Evolutionary conservation across 2,113 vertebrate genomes (phyloP).

Genomic region (Pedionomus torquatus): DNA sequence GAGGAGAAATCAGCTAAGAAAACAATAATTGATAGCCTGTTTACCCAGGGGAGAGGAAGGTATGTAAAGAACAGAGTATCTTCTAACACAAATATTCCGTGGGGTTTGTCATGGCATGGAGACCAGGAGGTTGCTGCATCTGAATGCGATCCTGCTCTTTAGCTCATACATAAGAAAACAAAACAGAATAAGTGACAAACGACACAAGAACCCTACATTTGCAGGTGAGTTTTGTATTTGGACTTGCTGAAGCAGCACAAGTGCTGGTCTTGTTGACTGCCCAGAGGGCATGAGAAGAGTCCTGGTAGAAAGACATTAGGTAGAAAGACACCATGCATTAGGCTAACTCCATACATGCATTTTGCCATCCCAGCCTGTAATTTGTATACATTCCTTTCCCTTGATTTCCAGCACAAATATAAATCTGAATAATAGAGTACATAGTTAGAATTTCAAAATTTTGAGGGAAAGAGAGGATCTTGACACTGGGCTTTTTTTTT

Average conservation of each 20-base stretch:
- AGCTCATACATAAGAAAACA: not conserved
- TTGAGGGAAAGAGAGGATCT: not conserved
- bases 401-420: not conserved
- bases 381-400: not conserved
- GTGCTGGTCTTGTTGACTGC: not conserved
- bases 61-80: not conserved
- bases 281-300: not conserved
- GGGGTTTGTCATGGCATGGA: not conserved
- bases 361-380: not conserved
- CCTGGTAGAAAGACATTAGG: not conserved
- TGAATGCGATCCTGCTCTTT: not conserved
- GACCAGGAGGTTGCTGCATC: not conserved
- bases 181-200: not conserved
- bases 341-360: not conserved
- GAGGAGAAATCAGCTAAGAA: not conserved
- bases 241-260: not conserved
- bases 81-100: not conserved
- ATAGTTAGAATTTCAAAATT: not conserved
- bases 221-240: not conserved
- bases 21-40: not conserved
- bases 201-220: not conserved
- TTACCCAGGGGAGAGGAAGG: not conserved
- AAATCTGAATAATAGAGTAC: not conserved
- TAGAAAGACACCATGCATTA: accelerated
- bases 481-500: not conserved